These are phyloP conservation scores for Zygaena filipendulae DNA, from an alignment of 2,888 invertebrate genomes.

Conservation along the genomic window DNA sequence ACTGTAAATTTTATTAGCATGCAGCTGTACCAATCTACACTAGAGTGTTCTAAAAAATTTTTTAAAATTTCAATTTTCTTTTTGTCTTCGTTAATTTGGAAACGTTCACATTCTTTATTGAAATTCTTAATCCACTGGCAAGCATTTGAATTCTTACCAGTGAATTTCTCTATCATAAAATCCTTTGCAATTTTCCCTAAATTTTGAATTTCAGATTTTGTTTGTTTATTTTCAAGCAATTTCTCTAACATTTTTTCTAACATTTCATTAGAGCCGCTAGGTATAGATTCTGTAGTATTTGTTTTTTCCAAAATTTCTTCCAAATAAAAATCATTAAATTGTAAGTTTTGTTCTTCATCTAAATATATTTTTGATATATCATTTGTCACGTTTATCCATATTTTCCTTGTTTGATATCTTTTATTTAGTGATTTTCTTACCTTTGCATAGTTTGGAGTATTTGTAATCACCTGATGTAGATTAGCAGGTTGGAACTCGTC, in stretches of 20 bases:
- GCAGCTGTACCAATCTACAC: conserved; percentile 13
- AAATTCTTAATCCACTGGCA: conserved; percentile 14
- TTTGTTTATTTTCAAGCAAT: too few relatives aligned
- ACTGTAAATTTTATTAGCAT: conserved; percentile 15
- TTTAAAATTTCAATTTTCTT: conserved; percentile 14
- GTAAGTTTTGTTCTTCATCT: conserved; percentile 6
- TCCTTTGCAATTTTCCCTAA: conserved; percentile 7
- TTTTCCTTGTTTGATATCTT: conserved; percentile 10
- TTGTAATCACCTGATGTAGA: too few relatives aligned
- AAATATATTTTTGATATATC: conserved; percentile 1
- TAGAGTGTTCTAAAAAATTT: conserved; percentile 10
- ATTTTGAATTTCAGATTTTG: conserved; percentile 5
- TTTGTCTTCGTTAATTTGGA: conserved; percentile 10
- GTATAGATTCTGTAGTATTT: neutral
- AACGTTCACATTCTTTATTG: conserved; percentile 14
- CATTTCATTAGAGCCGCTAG: conserved; percentile 1
- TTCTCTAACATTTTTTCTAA: too few relatives aligned
- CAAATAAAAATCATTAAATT: conserved; percentile 6
- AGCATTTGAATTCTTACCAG: conserved; percentile 11
- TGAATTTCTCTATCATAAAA: conserved; percentile 12
- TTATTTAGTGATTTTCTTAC: conserved; percentile 7
- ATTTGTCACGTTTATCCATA: too few relatives aligned
- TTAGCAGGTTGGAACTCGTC: too few relatives aligned
- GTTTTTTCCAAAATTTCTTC: conserved; percentile 2
- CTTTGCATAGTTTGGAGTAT: conserved; percentile 8